Evolutionary conservation across 2,113 vertebrate species (phyloP).

Genomic region (Ciconia stormi): DNA sequence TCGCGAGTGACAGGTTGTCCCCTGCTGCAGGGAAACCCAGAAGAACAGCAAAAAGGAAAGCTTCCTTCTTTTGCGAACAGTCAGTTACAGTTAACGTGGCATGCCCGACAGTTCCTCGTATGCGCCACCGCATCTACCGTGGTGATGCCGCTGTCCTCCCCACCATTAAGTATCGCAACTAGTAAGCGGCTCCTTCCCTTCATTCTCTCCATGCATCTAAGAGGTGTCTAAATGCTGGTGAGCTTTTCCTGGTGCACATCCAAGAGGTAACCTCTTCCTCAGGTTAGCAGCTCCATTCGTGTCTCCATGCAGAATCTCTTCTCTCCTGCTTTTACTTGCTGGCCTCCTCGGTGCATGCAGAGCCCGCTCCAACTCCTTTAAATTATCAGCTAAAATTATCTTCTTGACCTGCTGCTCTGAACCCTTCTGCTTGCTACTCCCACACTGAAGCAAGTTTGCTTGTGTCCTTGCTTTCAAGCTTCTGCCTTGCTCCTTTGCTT

Average conservation of each 20-base stretch:
- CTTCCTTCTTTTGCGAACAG: neutral
- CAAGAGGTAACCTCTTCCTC: neutral
- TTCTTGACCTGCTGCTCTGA: neutral
- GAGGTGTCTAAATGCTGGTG: neutral
- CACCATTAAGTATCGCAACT: neutral
- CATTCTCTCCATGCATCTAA: neutral
- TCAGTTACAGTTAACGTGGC: neutral
- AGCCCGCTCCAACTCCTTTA: neutral
- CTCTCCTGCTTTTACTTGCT: neutral
- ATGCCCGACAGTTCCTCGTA: neutral
- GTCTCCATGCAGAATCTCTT: neutral
- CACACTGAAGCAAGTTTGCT: neutral
- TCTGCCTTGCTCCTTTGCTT: neutral
- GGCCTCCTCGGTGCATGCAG: neutral
- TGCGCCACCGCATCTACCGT: fast-evolving
- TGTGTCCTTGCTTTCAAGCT: neutral
- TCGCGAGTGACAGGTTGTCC: neutral
- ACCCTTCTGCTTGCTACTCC: neutral
- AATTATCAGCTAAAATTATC: neutral
- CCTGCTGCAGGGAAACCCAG: neutral
- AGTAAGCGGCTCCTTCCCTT: neutral
- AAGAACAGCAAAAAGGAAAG: neutral
- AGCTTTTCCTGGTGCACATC: neutral
- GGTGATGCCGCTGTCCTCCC: neutral
- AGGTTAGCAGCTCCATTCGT: neutral